Evolutionary conservation across 2,797 vertebrate species (phyloP), one percentile per base, ranked within the genome.

Genomic region (Sorex maritimensis): DNA sequence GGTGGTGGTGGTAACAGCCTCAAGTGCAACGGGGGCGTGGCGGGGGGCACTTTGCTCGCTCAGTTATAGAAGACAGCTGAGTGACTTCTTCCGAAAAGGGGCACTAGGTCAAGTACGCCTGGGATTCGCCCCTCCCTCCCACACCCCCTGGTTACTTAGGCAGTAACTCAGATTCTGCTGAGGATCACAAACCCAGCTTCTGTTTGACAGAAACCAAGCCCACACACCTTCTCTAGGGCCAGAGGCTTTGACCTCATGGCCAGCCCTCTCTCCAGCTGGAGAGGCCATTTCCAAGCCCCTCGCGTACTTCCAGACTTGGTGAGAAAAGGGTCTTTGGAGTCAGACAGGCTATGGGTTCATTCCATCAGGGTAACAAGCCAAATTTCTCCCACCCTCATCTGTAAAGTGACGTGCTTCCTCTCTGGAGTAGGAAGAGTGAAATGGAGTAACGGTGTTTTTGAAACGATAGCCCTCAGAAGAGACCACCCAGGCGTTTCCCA

Each of bases 401-500:
- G 52, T 49, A 84, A 87, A 84, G 87, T 81, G 14, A 81, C 77
- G 44, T 1, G 44, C 12, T 87, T 94, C 61, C 38, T 75, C 28
- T 65, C 26, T 71, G 28, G 11, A 65, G 23, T 21, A 71, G 28
- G n/a, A 84, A 87, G 63, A 87, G 30, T 67, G 11, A 90, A 87
- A 41, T 55, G 19, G 63, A 88, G 41, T 44, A 71, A 79, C 34
- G 24, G 12, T 85, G 10, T 12, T 61, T 81, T 91, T 78, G 65
- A 90, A 85, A 85, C 46, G 21, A 49, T 28, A 44, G 84, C 68
- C 52, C 69, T 85, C 77, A 81, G 88, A 49, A 67, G n/a, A 86
- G 52, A 88, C 34, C n/a, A 85, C 71, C 61, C 68, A 38, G 65
- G 24, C 71, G 74, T 84, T 94, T 88, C 38, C 52, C 46, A 72